Evolutionary conservation across 2,888 invertebrate species (phyloP), one percentile per base, ranked within the genome.

Genomic region (Monoplex corrugatus): DNA sequence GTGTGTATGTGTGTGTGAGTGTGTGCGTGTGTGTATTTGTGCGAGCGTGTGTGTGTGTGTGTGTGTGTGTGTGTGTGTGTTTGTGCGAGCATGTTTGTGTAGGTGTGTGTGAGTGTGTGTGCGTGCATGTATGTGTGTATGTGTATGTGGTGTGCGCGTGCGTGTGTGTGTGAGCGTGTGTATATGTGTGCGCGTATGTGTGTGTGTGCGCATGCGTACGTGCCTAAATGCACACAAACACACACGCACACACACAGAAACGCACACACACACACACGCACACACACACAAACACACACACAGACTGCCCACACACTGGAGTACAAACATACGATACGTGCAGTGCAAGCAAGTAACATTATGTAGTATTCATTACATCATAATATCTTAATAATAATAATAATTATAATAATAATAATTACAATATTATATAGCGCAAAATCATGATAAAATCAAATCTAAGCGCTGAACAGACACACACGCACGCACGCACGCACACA

Each of bases 1-100:
- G 78, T 80, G 40, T 80, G 78, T 43, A 38, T 80, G 78, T 35
- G 75, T 75, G 75, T 35, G 75, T 35, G 35, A 40, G 40, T 40
- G 40, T 68, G 19, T 5, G 19, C n/a, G 68, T 23, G 68, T 68
- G 68, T 68, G 68, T 23, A n/a, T 68, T 19, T 23, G 68, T 68
- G 68, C 28, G 68, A 28, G 68, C 28, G 68, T 68, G 68, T 23
- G 28, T 68, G 68, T 23, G 19, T 19, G 68, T 68, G 68, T 68
- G 68, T 68, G 68, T 68, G 78, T 78, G 78, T 78, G 78, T 78
- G 78, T 78, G 78, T 78, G 78, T 78, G 78, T 40, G 23, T 82
- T 45, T 83, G 83, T 83, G 83, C 35, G 50, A 32, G 50, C 50
- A 50, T 50, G 35, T 44, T 43, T 35, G 44, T 82, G 78, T 32